phyloP scores from a whole-genome alignment of 2,113 vertebrate species.

The Oplegnathus fasciatus region DNA sequence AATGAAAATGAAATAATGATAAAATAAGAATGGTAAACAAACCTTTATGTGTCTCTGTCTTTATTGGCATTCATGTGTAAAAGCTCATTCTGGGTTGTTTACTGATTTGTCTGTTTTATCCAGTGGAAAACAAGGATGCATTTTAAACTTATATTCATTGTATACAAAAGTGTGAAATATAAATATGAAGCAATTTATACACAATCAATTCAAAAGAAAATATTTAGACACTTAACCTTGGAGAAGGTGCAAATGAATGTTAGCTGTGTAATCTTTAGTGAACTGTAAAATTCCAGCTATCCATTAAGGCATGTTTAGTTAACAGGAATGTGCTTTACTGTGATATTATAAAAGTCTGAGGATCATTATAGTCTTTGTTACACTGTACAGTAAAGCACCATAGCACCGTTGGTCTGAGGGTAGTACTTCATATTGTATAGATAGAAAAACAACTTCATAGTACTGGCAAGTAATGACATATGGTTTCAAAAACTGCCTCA shows the following conservation, averaged over 20 bases:
- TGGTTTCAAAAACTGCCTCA: not conserved
- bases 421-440: constrained; percentile 52
- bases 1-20: constrained; percentile 80
- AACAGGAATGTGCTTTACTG: constrained; percentile 31
- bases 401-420: constrained; percentile 56
- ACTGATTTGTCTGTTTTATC: not conserved
- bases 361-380: constrained; percentile 20
- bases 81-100: not conserved
- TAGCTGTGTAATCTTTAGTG: not conserved
- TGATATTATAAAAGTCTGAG: constrained; percentile 5
- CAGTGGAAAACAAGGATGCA: constrained; percentile 18
- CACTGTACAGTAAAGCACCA: constrained; percentile 28
- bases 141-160: constrained; percentile 44
- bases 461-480: constrained; percentile 7
- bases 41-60: constrained; percentile 49
- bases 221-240: constrained; percentile 1
- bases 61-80: constrained; percentile 45
- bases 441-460: constrained; percentile 43
- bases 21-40: constrained; percentile 76
- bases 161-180: constrained; percentile 63
- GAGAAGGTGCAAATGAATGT: constrained; percentile 15
- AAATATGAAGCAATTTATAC: constrained; percentile 76
- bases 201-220: constrained; percentile 32
- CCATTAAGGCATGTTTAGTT: not conserved
- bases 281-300: constrained; percentile 25